Evolutionary conservation across 2,797 vertebrate species (phyloP).

Genomic region (Cuculus canorus): DNA sequence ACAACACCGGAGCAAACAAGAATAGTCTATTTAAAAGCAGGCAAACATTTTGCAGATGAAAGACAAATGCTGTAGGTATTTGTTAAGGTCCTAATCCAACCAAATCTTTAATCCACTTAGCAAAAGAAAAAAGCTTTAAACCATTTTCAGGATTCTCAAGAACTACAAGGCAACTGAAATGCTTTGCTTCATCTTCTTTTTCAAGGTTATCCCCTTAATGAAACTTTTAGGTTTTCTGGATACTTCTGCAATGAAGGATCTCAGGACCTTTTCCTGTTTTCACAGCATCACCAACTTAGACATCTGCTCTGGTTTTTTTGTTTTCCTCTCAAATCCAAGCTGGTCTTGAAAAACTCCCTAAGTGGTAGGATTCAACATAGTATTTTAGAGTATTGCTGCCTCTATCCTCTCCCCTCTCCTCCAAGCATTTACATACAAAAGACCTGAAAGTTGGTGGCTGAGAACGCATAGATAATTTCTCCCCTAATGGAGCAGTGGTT

Average conservation of each 20-base stretch:
- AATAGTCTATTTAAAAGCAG: slow-evolving; percentile 52
- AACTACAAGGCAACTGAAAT: not conserved
- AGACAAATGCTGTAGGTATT: slow-evolving; percentile 55
- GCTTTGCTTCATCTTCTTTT: not conserved
- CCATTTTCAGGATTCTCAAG: slow-evolving; percentile 10
- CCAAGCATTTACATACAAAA: not conserved
- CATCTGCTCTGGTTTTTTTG: not conserved
- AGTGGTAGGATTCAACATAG: not conserved
- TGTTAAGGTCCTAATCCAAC: slow-evolving; percentile 62
- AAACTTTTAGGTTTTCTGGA: not conserved
- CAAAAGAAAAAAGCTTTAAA: slow-evolving; percentile 32
- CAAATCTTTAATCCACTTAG: slow-evolving; percentile 50
- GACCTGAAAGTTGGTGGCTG: not conserved
- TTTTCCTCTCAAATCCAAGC: not conserved
- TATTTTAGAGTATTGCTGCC: not conserved
- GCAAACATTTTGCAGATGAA: slow-evolving; percentile 51
- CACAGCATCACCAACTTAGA: not conserved
- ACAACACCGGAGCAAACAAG: slow-evolving; percentile 61
- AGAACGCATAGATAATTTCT: not conserved
- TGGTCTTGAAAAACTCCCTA: not conserved
- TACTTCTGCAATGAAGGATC: not conserved
- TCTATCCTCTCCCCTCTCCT: not conserved
- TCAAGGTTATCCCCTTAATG: not conserved
- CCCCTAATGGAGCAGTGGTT: not conserved
- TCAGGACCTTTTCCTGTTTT: not conserved